phyloP scores from a whole-genome alignment of 1,140 invertebrate genomes.

The Aphelinus certus region DNA sequence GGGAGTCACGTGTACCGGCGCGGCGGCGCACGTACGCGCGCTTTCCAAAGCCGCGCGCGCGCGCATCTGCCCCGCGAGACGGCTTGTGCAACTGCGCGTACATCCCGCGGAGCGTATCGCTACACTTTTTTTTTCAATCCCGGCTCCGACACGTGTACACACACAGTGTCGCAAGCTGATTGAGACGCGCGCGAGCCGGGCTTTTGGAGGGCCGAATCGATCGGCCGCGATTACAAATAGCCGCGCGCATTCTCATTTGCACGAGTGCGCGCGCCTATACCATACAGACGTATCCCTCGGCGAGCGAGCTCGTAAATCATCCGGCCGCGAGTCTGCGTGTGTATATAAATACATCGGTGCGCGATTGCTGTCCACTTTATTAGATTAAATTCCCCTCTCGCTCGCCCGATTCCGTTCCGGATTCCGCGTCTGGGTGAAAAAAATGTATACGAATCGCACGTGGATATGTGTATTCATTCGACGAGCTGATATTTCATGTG shows the following conservation, averaged over 20 bases:
- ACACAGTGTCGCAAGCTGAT: not conserved
- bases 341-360: not conserved
- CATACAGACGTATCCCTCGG: too few relatives aligned
- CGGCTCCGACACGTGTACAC: not conserved
- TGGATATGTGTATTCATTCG: too few relatives aligned
- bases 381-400: slow-evolving; percentile 17
- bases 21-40: not conserved
- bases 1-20: too few relatives aligned
- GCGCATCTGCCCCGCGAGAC: not conserved
- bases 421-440: not conserved
- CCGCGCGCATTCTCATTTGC: slow-evolving; percentile 23
- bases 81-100: not conserved
- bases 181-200: not conserved
- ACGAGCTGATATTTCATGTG: too few relatives aligned
- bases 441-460: not conserved
- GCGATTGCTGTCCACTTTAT: slow-evolving; percentile 18
- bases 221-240: slow-evolving; percentile 15
- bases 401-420: not conserved
- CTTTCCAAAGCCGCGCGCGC: not conserved
- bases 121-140: too few relatives aligned
- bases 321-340: not conserved
- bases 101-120: too few relatives aligned
- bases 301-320: slow-evolving; percentile 22
- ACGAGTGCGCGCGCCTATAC: not conserved
- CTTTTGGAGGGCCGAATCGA: slow-evolving; percentile 5